Conservation (phyloP, 2,797 vertebrate species). For the Myripristis jacobus region DNA sequence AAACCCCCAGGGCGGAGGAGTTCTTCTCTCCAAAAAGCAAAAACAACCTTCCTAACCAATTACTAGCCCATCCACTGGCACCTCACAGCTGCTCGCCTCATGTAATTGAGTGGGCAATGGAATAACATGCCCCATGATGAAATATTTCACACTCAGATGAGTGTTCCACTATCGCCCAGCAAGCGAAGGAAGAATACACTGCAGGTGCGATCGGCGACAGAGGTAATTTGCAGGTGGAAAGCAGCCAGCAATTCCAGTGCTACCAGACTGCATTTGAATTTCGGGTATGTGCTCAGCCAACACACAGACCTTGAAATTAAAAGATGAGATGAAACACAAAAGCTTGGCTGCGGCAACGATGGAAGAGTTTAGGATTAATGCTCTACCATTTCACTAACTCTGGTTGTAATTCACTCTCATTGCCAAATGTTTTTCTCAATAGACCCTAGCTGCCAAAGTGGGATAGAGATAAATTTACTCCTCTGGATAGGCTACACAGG, state of each 20-base stretch:
- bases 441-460: constrained; percentile 62
- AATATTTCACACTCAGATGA: constrained; percentile 79
- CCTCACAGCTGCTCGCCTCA: constrained; percentile 74
- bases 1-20: constrained; percentile 38
- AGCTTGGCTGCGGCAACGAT: constrained; percentile 45
- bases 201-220: constrained; percentile 65
- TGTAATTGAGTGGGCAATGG: constrained; percentile 81
- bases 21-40: constrained; percentile 32
- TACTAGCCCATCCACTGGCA: constrained; percentile 73
- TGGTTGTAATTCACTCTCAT: constrained; percentile 68
- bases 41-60: constrained; percentile 80
- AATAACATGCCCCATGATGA: constrained; percentile 80
- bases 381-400: constrained; percentile 65
- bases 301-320: constrained; percentile 76
- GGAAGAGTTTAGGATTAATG: constrained; percentile 70
- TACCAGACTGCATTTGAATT: constrained; percentile 55
- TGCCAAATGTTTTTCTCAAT: constrained; percentile 66
- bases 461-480: constrained; percentile 63
- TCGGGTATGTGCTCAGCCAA: constrained; percentile 54
- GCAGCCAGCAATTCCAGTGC: constrained; percentile 55
- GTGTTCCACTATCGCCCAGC: constrained; percentile 58
- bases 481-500: constrained; percentile 38
- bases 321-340: constrained; percentile 77
- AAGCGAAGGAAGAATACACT: constrained; percentile 62
- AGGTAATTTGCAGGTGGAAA: constrained; percentile 77